phyloP scores from a whole-genome alignment of 1,140 invertebrate species.

The Mylabris phalerata region DNA sequence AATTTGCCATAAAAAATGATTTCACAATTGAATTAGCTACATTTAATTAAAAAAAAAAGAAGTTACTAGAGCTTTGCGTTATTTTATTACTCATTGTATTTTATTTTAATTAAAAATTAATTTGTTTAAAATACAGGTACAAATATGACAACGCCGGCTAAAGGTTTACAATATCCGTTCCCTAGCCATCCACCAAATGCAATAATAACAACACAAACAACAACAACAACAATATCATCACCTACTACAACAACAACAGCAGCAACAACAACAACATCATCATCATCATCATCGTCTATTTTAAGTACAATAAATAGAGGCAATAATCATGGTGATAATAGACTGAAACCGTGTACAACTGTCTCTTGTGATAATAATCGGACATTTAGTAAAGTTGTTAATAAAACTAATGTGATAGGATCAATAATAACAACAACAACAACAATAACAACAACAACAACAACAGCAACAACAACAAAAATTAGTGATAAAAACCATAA shows the following conservation, averaged over 20 bases:
- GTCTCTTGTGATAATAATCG: constrained; percentile 39
- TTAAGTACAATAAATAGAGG: constrained; percentile 26
- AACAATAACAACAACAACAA: constrained; percentile 5
- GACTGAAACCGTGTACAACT: constrained; percentile 39
- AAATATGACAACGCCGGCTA: constrained; percentile 37
- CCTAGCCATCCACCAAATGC: constrained; percentile 63
- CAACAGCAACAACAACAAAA: constrained; percentile 16
- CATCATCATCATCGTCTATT: constrained; percentile 14
- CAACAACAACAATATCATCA: constrained; percentile 3
- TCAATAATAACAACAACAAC: constrained; percentile 5
- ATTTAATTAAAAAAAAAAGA: too few relatives aligned
- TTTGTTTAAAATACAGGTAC: too few relatives aligned
- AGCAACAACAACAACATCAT: constrained; percentile 16
- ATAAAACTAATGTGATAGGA: constrained; percentile 38
- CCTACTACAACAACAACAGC: constrained; percentile 9
- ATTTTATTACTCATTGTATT: not conserved
- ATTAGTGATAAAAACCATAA: constrained; percentile 6
- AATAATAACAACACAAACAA: not conserved
- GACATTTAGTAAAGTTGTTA: constrained; percentile 45
- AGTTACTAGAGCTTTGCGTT: too few relatives aligned
- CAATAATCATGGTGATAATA: constrained; percentile 34
- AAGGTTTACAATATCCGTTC: constrained; percentile 74
- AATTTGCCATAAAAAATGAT: too few relatives aligned
- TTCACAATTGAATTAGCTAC: too few relatives aligned
- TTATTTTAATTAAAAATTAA: not conserved